Percentiles rank a stretch among this genome's conserved stretches.
These are phyloP conservation scores for Erethizon dorsatum DNA, from an alignment of 2,797 vertebrate genomes.

Conservation along the genomic window DNA sequence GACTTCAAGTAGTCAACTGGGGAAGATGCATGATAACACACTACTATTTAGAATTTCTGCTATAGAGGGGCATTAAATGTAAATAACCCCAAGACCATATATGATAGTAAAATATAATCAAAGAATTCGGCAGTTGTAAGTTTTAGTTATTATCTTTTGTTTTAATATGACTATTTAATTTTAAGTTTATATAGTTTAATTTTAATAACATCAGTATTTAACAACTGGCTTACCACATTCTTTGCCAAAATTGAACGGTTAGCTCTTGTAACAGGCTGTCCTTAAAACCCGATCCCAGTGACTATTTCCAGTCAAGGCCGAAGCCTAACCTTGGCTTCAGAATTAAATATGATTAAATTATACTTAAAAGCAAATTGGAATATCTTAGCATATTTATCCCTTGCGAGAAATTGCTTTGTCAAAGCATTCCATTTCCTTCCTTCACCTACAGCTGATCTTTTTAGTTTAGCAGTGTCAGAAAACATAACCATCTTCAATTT, in stretches of 20 bases:
- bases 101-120: neutral
- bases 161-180: neutral
- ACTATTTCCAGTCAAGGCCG: neutral
- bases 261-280: neutral
- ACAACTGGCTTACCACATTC: neutral
- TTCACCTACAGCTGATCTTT: neutral
- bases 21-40: neutral
- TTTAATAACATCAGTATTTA: neutral
- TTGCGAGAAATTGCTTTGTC: constrained; percentile 12
- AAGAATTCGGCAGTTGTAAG: neutral
- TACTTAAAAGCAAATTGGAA: neutral
- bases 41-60: neutral
- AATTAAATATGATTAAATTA: constrained; percentile 57
- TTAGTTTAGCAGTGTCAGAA: constrained; percentile 29
- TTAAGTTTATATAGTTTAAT: neutral
- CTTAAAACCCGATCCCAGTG: neutral
- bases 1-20: neutral
- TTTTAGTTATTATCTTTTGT: neutral
- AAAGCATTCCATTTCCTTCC: constrained; percentile 35
- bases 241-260: neutral
- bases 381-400: neutral
- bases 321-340: neutral
- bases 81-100: neutral
- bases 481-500: neutral
- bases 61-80: neutral